Evolutionary conservation across 2,888 invertebrate species (phyloP), one percentile per base, ranked within the genome.

Genomic region (Xestia rhomboidea): DNA sequence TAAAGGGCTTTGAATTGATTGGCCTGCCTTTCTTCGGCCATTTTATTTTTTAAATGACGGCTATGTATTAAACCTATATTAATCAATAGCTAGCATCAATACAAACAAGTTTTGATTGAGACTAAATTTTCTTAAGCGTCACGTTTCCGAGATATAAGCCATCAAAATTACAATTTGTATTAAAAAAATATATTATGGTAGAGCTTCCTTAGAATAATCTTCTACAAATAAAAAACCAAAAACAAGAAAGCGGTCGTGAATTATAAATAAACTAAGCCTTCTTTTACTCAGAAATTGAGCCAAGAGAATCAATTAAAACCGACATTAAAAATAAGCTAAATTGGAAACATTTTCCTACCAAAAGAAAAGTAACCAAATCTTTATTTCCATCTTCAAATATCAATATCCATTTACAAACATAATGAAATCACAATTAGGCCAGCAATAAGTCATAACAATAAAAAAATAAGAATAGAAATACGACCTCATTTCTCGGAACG

Each of bases 371-470:
- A 57, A 41, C 41, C 15, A 51, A 62, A 41, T 80, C 38, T 66
- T 76, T 62, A 41, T 67, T 73, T 66, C 57, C 57, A 63, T 76
- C 49, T 66, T 49, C 57, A 63, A 70, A 82, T 73, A 76, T 82
- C 78, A 70, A 84, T 79, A 77, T 77, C 70, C 44, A 80, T 85
- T 85, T 85, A 77, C 64, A 75, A 73, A 71, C 46, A 79, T 75
- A 82, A 86, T 82, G 71, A 85, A 84, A 80, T 80, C 76, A 82
- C 76, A 86, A 90, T 87, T 86, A 88, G 89, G 87, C 76, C 79
- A 72, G 70, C 73, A 88, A 87, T 89, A 90, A 88, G 63, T 82
- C 76, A 71, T 60, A 63, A 74, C 68, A 83, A 79, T 83, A 85
- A 83, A 87, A 84, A 77, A 77, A 79, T 79, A 85, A 85, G 69